phyloP scores from a whole-genome alignment of 2,888 invertebrate genomes.

The Boloria euphrosyne region DNA sequence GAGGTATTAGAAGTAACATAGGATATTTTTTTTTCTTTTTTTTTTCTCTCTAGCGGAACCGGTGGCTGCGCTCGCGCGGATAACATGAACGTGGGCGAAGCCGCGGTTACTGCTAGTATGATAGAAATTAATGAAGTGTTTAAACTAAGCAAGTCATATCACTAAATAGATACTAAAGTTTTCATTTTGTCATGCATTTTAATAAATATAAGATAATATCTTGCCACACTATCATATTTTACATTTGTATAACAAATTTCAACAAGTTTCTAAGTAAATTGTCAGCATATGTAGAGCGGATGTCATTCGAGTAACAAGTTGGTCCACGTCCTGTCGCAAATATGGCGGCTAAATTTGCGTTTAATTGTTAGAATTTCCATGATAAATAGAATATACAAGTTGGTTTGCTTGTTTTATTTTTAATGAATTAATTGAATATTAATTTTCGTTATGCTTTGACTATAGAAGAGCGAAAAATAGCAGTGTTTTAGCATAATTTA shows the following conservation, averaged over 20 bases:
- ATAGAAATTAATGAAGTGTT: no score
- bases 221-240: no score
- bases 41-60: no score
- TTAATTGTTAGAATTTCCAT: slow-evolving; percentile 43
- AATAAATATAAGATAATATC: neutral
- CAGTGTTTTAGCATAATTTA: no score
- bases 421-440: slow-evolving; percentile 9
- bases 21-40: no score
- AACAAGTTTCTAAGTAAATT: slow-evolving; percentile 29
- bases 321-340: slow-evolving; percentile 24
- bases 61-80: no score
- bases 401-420: slow-evolving; percentile 14
- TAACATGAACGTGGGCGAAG: no score
- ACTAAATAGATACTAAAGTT: no score
- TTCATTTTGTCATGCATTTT: neutral
- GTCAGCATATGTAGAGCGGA: slow-evolving; percentile 30
- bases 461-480: no score
- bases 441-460: neutral
- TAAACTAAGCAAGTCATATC: no score
- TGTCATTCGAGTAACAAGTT: slow-evolving; percentile 31
- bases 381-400: slow-evolving; percentile 14
- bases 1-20: no score
- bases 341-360: slow-evolving; percentile 41
- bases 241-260: slow-evolving; percentile 14
- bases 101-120: no score